Conservation (phyloP, 1,140 invertebrate genomes). For the Pemphigus obesinymphae region DNA sequence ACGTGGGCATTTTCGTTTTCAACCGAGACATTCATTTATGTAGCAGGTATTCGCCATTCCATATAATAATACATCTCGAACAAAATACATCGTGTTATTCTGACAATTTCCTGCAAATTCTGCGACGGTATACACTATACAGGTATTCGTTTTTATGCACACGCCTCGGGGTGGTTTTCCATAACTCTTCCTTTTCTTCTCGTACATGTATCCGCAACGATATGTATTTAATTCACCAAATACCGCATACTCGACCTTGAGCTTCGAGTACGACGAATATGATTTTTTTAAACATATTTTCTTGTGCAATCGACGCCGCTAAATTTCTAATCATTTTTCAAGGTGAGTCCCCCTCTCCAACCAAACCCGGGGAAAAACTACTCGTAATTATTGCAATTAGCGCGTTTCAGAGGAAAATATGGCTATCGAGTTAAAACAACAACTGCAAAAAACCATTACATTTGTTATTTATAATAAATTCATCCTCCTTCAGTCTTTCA, state of each 20-base stretch:
- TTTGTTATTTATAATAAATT: neutral
- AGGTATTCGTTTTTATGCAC: neutral
- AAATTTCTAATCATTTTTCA: constrained; percentile 17
- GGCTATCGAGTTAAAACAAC: neutral
- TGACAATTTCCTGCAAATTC: neutral
- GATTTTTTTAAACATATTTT: neutral
- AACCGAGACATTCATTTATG: neutral
- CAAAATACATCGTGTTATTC: neutral
- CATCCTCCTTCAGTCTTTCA: neutral
- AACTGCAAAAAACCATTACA: neutral
- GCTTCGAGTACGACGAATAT: neutral
- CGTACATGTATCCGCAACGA: neutral
- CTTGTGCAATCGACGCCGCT: neutral
- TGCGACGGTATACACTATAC: no score
- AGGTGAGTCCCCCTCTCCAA: neutral
- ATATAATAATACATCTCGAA: neutral
- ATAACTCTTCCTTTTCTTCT: neutral
- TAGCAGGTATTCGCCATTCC: no score
- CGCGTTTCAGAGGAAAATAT: constrained; percentile 14
- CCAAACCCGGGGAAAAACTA: neutral
- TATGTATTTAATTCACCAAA: neutral
- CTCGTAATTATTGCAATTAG: constrained; percentile 17
- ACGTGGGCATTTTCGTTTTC: neutral
- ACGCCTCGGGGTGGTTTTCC: neutral
- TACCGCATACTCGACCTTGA: neutral